Percentiles rank a stretch among this genome's conserved stretches.
Evolutionary conservation across 1,140 invertebrate species (phyloP).

Genomic region (Anastrepha obliqua): DNA sequence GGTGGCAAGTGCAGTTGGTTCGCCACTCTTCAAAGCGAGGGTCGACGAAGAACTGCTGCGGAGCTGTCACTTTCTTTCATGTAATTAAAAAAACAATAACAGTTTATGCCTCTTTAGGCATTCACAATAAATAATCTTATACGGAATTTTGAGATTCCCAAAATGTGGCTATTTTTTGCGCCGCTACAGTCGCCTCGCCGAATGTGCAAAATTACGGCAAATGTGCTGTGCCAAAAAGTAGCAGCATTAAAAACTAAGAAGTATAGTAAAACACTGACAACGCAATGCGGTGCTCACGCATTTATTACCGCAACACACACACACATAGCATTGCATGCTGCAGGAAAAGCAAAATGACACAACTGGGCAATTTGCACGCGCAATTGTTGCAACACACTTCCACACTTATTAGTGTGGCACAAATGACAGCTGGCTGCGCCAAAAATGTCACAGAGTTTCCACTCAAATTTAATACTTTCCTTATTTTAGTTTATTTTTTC

Average conservation of each 20-base stretch:
- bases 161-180: too few species aligned
- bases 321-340: not conserved
- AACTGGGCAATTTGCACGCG: slow-evolving; percentile 49
- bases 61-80: too few species aligned
- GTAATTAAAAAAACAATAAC: too few species aligned
- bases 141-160: too few species aligned
- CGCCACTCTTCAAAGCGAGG: too few species aligned
- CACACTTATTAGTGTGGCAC: not conserved
- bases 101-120: too few species aligned
- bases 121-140: too few species aligned
- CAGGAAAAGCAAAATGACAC: not conserved
- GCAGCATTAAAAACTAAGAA: slow-evolving; percentile 35
- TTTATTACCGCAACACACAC: slow-evolving; percentile 10
- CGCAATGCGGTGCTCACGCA: slow-evolving; percentile 3
- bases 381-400: slow-evolving; percentile 8
- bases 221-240: not conserved
- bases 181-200: not conserved
- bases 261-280: slow-evolving; percentile 23
- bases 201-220: slow-evolving; percentile 30
- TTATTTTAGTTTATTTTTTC: not conserved
- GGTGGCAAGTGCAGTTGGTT: too few species aligned
- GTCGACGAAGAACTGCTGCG: too few species aligned
- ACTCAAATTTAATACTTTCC: not conserved
- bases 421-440: not conserved
- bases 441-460: not conserved